Percentiles rank a stretch among this genome's conserved stretches.
These are phyloP conservation scores for Pediacus dermestoides DNA, from an alignment of 2,888 invertebrate genomes.

Conservation along the genomic window DNA sequence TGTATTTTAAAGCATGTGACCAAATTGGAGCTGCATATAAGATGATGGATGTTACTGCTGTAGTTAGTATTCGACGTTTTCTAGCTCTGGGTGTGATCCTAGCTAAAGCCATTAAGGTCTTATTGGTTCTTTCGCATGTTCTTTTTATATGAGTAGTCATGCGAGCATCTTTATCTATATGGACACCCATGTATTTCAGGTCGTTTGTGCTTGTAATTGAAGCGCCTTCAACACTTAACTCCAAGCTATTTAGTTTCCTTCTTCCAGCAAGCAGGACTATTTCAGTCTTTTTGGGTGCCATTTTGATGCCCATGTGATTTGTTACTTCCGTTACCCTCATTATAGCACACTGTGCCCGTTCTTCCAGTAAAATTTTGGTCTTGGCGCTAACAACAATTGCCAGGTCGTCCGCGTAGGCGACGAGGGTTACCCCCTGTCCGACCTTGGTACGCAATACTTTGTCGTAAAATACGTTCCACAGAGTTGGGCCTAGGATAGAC, in stretches of 20 bases:
- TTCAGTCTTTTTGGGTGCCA: constrained; percentile 4
- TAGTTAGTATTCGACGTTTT: not conserved
- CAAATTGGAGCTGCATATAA: constrained; percentile 9
- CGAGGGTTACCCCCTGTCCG: too few species aligned
- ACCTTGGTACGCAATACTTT: too few species aligned
- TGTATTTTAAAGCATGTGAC: constrained; percentile 5
- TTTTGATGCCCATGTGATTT: not conserved
- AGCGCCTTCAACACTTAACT: not conserved
- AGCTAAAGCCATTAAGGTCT: not conserved
- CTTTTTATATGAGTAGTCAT: constrained; percentile 10
- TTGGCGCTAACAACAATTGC: too few species aligned
- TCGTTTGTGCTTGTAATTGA: not conserved
- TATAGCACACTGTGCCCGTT: not conserved
- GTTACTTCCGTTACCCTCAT: not conserved
- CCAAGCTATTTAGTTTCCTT: not conserved
- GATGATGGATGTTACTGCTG: constrained; percentile 1
- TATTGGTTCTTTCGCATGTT: constrained; percentile 5
- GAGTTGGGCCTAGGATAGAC: too few species aligned
- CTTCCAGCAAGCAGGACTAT: constrained; percentile 4
- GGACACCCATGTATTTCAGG: constrained; percentile 6
- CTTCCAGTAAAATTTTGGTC: too few species aligned
- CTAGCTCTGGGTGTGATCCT: constrained; percentile 6
- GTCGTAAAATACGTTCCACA: too few species aligned
- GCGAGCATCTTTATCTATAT: constrained; percentile 5
- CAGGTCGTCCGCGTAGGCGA: too few species aligned